phyloP scores from a whole-genome alignment of 1,140 invertebrate genomes.

The Eueides isabella region DNA sequence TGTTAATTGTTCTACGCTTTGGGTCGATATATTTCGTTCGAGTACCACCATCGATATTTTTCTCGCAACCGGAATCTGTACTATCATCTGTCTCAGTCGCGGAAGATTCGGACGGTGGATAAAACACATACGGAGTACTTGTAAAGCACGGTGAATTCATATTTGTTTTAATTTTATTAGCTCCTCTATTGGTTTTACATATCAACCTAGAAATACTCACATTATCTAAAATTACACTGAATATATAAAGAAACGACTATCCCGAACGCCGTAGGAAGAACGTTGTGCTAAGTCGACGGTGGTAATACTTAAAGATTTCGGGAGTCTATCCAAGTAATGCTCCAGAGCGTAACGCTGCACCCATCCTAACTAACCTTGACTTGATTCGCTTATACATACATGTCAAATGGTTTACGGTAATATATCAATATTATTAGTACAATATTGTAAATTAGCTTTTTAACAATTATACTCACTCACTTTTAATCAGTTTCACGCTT shows the following conservation, averaged over 20 bases:
- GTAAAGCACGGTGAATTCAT: constrained; percentile 72
- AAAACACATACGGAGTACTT: constrained; percentile 71
- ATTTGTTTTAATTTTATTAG: not conserved
- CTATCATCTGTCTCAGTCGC: constrained; percentile 77
- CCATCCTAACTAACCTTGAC: constrained; percentile 41
- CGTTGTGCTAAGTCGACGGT: constrained; percentile 55
- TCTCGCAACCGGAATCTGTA: constrained; percentile 66
- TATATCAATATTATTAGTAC: not conserved
- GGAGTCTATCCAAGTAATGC: constrained; percentile 45
- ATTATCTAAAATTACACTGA: not conserved
- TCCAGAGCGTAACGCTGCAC: constrained; percentile 62
- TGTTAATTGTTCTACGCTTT: constrained; percentile 76
- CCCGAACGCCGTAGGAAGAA: constrained; percentile 52
- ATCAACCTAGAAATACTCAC: not conserved
- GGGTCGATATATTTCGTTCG: constrained; percentile 77
- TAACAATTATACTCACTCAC: too few relatives aligned
- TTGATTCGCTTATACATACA: not conserved
- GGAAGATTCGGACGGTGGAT: constrained; percentile 73
- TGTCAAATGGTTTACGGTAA: not conserved
- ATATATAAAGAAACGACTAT: constrained; percentile 39
- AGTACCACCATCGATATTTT: constrained; percentile 56
- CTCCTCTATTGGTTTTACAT: not conserved
- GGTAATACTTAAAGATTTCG: constrained; percentile 56
- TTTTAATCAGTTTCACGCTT: too few relatives aligned
- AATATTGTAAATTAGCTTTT: too few relatives aligned